Percentiles rank a stretch among this genome's conserved stretches.
phyloP scores from a whole-genome alignment of 2,888 invertebrate species.

The Drosophila niveifrons region DNA sequence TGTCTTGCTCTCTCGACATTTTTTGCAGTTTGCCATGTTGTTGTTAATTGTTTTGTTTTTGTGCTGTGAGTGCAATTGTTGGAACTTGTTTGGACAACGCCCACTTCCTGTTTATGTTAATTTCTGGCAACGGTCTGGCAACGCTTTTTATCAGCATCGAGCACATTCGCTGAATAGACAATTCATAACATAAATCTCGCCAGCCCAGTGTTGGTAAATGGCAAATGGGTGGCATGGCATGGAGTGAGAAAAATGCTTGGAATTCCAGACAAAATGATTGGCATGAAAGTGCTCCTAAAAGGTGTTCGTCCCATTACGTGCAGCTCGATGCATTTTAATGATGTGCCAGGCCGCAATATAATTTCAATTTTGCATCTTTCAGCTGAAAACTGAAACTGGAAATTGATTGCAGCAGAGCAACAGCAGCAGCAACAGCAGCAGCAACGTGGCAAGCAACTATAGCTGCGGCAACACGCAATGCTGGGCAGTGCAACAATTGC shows the following conservation, averaged over 20 bases:
- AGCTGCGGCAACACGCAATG: constrained; percentile 47
- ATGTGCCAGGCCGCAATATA: constrained; percentile 70
- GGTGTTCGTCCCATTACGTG: constrained; percentile 64
- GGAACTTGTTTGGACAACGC: constrained; percentile 66
- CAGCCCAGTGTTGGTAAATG: constrained; percentile 43
- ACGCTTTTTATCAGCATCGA: constrained; percentile 47
- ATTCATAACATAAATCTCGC: constrained; percentile 12
- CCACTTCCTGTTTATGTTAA: constrained; percentile 83
- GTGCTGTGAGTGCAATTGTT: constrained; percentile 46
- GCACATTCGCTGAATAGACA: constrained; percentile 37
- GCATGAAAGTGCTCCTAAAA: constrained; percentile 36
- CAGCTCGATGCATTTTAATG: constrained; percentile 75
- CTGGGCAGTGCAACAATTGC: constrained; percentile 65
- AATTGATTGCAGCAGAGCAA: constrained; percentile 71
- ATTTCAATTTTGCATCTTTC: constrained; percentile 77
- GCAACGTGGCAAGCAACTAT: constrained; percentile 7
- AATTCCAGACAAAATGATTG: constrained; percentile 57
- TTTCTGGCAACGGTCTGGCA: constrained; percentile 67
- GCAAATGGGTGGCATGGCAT: constrained; percentile 1
- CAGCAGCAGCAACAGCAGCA: constrained; percentile 28
- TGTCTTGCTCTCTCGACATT: constrained; percentile 24
- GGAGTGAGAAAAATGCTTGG: constrained; percentile 33
- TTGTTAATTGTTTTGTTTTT: constrained; percentile 61
- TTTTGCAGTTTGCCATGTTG: constrained; percentile 39
- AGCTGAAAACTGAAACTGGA: constrained; percentile 73